Percentiles rank a stretch among this genome's conserved stretches.
These are phyloP conservation scores for Zingel zingel DNA, from an alignment of 2,113 vertebrate species.

Conservation along the genomic window DNA sequence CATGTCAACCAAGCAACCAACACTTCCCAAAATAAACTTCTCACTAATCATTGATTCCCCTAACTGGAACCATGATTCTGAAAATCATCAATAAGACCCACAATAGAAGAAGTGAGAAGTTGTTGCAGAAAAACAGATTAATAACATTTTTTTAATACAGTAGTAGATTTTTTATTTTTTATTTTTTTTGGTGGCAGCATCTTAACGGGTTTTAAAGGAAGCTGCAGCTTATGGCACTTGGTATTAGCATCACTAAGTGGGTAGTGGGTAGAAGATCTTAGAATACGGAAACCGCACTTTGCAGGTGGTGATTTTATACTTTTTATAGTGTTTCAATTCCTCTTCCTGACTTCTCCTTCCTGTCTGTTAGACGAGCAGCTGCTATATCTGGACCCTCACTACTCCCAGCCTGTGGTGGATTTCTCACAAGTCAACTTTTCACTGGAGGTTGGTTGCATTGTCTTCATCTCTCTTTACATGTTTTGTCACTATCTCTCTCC, in stretches of 20 bases:
- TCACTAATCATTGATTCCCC: background rate
- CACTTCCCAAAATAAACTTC: background rate
- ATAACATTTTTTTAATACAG: background rate
- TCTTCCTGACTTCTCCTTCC: background rate
- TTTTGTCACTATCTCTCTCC: background rate
- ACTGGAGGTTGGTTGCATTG: constrained; percentile 84
- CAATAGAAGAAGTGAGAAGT: background rate
- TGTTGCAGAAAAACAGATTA: background rate
- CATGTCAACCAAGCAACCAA: background rate
- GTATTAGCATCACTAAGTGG: background rate
- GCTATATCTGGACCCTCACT: constrained; percentile 94
- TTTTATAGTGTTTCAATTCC: background rate
- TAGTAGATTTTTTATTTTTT: background rate
- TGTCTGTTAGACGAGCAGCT: constrained; percentile 89
- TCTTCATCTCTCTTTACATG: background rate
- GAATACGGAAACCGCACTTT: background rate
- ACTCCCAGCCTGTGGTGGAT: constrained; percentile 91
- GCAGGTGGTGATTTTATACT: background rate
- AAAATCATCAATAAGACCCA: background rate
- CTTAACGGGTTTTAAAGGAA: background rate
- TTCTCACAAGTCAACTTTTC: constrained; percentile 86
- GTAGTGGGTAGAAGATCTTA: background rate
- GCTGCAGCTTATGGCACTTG: background rate
- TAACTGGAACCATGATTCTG: constrained; percentile 4
- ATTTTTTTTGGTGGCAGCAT: background rate